Percentiles rank a stretch among this genome's conserved stretches.
Evolutionary conservation across 1,140 invertebrate genomes (phyloP).

Genomic region (Araneus ventricosus): DNA sequence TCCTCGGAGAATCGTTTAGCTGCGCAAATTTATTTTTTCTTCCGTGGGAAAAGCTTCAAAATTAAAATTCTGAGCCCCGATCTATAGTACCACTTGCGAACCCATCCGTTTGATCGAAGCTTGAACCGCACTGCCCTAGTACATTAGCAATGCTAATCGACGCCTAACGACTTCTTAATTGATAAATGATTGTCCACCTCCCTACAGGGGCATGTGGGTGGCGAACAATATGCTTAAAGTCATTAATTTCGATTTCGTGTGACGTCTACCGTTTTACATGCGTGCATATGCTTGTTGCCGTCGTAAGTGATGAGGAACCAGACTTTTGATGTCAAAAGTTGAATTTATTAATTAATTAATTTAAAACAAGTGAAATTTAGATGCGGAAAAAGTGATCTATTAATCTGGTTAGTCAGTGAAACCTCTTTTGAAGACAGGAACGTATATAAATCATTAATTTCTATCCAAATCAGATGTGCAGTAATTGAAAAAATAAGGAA

Average conservation of each 20-base stretch:
- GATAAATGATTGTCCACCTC: conserved; percentile 53
- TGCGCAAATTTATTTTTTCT: background rate
- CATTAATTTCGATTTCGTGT: conserved; percentile 26
- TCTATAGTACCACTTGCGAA: background rate
- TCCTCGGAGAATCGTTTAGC: background rate
- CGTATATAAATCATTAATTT: too few relatives aligned
- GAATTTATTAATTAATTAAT: conserved; percentile 10
- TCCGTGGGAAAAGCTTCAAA: background rate
- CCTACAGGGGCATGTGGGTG: background rate
- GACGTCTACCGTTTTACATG: conserved; percentile 6
- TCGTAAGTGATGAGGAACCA: background rate
- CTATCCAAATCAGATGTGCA: too few relatives aligned
- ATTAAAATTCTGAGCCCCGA: background rate
- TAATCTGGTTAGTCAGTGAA: too few relatives aligned
- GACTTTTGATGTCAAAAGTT: background rate
- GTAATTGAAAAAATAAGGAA: too few relatives aligned
- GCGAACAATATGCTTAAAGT: conserved; percentile 20
- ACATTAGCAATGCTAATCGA: conserved; percentile 52
- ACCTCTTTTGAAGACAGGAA: too few relatives aligned
- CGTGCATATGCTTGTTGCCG: background rate
- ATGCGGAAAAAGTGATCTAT: too few relatives aligned
- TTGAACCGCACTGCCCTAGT: background rate
- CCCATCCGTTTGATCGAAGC: background rate
- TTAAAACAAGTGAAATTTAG: background rate
- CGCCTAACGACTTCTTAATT: conserved; percentile 50